Percentiles rank a stretch among this genome's conserved stretches.
Conservation (phyloP, 1,140 invertebrate species). For the Ptiloglossa arizonensis region DNA sequence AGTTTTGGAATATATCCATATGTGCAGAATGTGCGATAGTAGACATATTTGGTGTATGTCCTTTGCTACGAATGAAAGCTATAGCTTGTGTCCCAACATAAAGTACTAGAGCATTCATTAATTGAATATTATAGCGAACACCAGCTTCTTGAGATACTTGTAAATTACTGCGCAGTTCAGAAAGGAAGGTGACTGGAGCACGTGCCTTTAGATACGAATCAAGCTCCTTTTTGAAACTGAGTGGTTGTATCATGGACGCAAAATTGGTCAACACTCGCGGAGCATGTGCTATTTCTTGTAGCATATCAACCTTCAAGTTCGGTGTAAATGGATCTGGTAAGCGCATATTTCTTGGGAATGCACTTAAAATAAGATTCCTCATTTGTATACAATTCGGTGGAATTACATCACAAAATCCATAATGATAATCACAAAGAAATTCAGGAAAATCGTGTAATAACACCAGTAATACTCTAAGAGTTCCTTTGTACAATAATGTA, state of each 20-base stretch:
- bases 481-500: conserved; percentile 97
- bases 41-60: conserved; percentile 95
- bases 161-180: conserved; percentile 94
- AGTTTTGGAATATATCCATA: conserved; percentile 99
- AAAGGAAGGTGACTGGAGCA: conserved; percentile 97
- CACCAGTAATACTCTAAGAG: conserved; percentile 96
- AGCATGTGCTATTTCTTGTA: conserved; percentile 91
- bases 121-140: conserved; percentile 95
- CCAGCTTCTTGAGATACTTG: conserved; percentile 94
- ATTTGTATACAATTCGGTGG: conserved; percentile 99
- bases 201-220: conserved; percentile 98
- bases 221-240: conserved; percentile 95
- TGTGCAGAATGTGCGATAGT: conserved; percentile 98
- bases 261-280: conserved; percentile 96
- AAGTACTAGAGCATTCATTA: conserved; percentile 98
- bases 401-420: conserved; percentile 99
- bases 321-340: conserved; percentile 99
- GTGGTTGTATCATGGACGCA: conserved; percentile 91
- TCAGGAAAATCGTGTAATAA: conserved; percentile 99
- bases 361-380: conserved; percentile 98
- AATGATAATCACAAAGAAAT: conserved; percentile 99
- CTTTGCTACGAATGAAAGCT: conserved; percentile 91
- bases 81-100: conserved; percentile 99
- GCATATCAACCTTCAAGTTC: conserved; percentile 97
- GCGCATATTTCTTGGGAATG: conserved; percentile 98